These are phyloP conservation scores for Eudemis profundana DNA, from an alignment of 2,888 invertebrate species.

Conservation along the genomic window DNA sequence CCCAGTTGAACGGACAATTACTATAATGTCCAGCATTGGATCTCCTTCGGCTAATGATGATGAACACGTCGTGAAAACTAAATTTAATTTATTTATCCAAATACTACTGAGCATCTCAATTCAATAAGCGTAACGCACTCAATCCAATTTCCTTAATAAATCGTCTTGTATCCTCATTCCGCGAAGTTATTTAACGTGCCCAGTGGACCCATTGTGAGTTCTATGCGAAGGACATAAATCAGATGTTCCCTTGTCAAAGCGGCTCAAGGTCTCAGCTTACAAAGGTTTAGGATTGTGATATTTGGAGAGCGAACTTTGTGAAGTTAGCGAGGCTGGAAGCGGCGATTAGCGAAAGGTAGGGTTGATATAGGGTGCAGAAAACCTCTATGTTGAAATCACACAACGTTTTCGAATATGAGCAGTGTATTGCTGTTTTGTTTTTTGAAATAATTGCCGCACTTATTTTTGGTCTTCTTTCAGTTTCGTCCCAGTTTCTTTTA, in stretches of 20 bases:
- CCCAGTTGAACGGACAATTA: too few relatives aligned
- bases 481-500: too few relatives aligned
- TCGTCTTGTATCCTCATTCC: constrained; percentile 38
- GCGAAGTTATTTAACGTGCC: constrained; percentile 19
- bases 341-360: background rate
- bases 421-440: too few relatives aligned
- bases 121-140: constrained; percentile 20
- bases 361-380: too few relatives aligned
- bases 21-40: too few relatives aligned
- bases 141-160: constrained; percentile 40
- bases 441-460: too few relatives aligned
- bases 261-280: constrained; percentile 31
- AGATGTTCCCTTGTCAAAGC: constrained; percentile 26
- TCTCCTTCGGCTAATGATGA: too few relatives aligned
- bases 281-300: constrained; percentile 40
- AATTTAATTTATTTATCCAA: background rate
- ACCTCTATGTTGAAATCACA: too few relatives aligned
- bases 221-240: constrained; percentile 27
- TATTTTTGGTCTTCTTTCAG: too few relatives aligned
- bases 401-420: too few relatives aligned
- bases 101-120: constrained; percentile 1
- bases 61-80: background rate
- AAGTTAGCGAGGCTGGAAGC: constrained; percentile 6
- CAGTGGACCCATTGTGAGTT: constrained; percentile 3
- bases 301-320: constrained; percentile 22